Conservation (phyloP, 2,888 invertebrate genomes). For the Drosophila acutilabella region DNA sequence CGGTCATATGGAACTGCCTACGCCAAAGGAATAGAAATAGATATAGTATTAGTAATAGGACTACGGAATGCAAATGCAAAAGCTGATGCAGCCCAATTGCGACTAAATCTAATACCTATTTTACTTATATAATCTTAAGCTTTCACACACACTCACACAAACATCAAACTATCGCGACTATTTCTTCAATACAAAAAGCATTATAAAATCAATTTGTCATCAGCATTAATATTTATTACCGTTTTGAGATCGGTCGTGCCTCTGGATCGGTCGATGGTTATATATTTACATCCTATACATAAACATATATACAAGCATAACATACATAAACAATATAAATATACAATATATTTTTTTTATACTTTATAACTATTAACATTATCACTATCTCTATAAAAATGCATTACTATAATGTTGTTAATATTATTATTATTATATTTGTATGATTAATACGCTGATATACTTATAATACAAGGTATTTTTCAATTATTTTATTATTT, state of each 20-base stretch:
- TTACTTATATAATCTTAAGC: constrained; percentile 63
- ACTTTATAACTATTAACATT: constrained; percentile 45
- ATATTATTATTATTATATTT: constrained; percentile 77
- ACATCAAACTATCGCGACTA: constrained; percentile 32
- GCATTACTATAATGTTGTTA: constrained; percentile 74
- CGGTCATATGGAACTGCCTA: constrained; percentile 54
- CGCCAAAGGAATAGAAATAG: constrained; percentile 29
- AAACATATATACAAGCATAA: constrained; percentile 35
- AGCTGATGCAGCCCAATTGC: constrained; percentile 30
- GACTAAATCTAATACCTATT: constrained; percentile 58
- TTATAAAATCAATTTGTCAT: constrained; percentile 42
- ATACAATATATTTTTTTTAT: constrained; percentile 51
- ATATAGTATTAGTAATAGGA: not conserved
- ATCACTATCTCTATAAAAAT: constrained; percentile 51
- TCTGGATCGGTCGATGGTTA: constrained; percentile 33
- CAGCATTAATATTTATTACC: constrained; percentile 71
- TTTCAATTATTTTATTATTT: constrained; percentile 28
- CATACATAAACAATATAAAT: constrained; percentile 33
- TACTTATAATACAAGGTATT: constrained; percentile 54
- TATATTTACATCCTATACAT: constrained; percentile 51
- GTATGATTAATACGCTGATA: constrained; percentile 65
- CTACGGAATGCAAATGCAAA: constrained; percentile 4
- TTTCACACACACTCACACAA: constrained; percentile 32
- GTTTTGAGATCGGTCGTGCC: constrained; percentile 17
- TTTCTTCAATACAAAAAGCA: constrained; percentile 28